A percentile compares a stretch with the other conserved stretches of the same genome.
Evolutionary conservation across 2,888 invertebrate species (phyloP).

Genomic region (Gastracanthus pulcherrimus): DNA sequence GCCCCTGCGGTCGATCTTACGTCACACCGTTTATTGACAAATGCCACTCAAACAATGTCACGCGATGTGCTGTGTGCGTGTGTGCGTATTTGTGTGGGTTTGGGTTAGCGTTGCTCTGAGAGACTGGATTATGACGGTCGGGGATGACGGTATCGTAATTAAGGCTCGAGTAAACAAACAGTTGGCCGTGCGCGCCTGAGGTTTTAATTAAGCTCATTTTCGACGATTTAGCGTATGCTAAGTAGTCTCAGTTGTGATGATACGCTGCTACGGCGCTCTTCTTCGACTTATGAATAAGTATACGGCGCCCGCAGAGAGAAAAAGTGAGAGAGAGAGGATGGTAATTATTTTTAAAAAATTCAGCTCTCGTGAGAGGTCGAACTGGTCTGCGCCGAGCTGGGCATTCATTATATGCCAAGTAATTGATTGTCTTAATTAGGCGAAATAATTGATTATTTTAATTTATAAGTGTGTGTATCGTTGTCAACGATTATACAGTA

Average conservation of each 20-base stretch:
- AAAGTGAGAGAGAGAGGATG: background rate
- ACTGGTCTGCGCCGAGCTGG: background rate
- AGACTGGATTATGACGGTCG: too few relatives aligned
- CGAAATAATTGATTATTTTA: constrained; percentile 27
- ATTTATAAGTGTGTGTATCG: constrained; percentile 1
- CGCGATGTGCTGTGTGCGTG: constrained; percentile 16
- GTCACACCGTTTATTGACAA: constrained; percentile 66
- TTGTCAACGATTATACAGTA: background rate
- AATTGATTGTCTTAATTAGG: constrained; percentile 41
- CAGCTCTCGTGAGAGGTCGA: background rate
- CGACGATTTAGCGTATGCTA: constrained; percentile 42
- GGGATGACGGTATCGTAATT: too few relatives aligned
- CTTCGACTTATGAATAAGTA: constrained; percentile 31
- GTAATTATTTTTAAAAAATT: constrained; percentile 27
- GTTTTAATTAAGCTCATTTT: constrained; percentile 55
- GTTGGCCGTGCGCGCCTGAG: background rate
- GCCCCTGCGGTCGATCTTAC: constrained; percentile 66
- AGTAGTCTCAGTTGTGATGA: constrained; percentile 14
- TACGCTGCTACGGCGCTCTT: constrained; percentile 11
- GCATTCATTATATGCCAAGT: constrained; percentile 20
- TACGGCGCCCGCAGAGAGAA: background rate
- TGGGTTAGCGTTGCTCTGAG: too few relatives aligned
- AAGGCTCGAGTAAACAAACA: constrained; percentile 47
- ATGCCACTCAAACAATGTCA: constrained; percentile 61
- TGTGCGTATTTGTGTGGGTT: too few relatives aligned